Evolutionary conservation across 2,888 invertebrate genomes (phyloP).

Genomic region (Craniophora ligustri): DNA sequence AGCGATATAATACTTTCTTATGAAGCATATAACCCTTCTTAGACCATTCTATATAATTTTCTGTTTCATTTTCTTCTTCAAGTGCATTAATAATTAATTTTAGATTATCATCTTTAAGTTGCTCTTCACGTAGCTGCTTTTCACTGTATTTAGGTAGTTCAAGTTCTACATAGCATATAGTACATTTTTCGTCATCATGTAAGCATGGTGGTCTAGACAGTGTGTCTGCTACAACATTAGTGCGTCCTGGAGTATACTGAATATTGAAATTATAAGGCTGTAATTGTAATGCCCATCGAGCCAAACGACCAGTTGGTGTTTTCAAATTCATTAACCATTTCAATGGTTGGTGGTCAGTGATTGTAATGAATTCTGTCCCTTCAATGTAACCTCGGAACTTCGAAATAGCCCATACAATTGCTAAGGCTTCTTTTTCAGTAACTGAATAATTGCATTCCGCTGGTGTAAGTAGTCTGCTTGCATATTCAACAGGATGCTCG

Average conservation of each 20-base stretch:
- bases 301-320: too few species aligned
- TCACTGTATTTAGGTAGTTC: background rate
- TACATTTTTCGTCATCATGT: conserved; percentile 4
- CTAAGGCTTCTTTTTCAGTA: conserved; percentile 6
- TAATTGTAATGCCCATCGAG: too few species aligned
- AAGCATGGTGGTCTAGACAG: conserved; percentile 6
- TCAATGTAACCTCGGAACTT: conserved; percentile 5
- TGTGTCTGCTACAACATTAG: conserved; percentile 6
- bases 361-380: conserved; percentile 3
- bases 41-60: background rate
- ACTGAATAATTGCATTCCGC: conserved; percentile 1
- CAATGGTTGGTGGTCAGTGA: background rate
- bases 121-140: too few species aligned
- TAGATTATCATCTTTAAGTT: too few species aligned
- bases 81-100: too few species aligned
- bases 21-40: conserved; percentile 7
- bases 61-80: conserved; percentile 1
- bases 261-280: too few species aligned
- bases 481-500: too few species aligned
- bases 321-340: too few species aligned
- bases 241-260: conserved; percentile 4
- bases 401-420: background rate
- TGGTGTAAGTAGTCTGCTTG: background rate
- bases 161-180: conserved; percentile 6
- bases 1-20: conserved; percentile 6